These are phyloP conservation scores for Campaea margaritaria DNA, from an alignment of 2,888 invertebrate genomes.

Conservation along the genomic window DNA sequence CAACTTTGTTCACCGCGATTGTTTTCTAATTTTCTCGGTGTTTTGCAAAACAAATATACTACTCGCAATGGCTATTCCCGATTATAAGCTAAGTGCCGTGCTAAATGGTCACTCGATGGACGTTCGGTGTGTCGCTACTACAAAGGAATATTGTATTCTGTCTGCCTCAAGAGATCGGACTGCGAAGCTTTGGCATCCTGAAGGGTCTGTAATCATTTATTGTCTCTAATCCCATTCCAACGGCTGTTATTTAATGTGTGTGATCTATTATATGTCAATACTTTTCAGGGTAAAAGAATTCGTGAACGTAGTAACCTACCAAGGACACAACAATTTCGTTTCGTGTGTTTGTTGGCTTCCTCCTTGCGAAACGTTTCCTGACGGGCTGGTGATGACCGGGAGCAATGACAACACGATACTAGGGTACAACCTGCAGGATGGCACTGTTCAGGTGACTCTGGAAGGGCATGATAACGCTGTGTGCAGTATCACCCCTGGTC, in stretches of 20 bases:
- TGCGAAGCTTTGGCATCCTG: conserved; percentile 93
- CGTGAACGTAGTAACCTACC: conserved; percentile 87
- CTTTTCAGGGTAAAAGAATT: conserved; percentile 85
- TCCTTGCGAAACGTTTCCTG: conserved; percentile 88
- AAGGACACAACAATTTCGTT: conserved; percentile 94
- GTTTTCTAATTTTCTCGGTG: conserved; percentile 49
- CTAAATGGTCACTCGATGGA: conserved; percentile 93
- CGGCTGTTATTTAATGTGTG: neutral
- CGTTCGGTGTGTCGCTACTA: conserved; percentile 90
- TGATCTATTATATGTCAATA: conserved; percentile 19
- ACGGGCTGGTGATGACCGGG: conserved; percentile 93
- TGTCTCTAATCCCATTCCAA: neutral
- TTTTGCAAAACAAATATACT: conserved; percentile 45
- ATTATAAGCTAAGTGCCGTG: conserved; percentile 92
- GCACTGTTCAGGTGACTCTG: conserved; percentile 88
- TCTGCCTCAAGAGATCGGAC: conserved; percentile 96
- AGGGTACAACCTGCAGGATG: conserved; percentile 90
- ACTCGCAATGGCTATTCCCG: conserved; percentile 74
- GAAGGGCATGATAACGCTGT: conserved; percentile 92
- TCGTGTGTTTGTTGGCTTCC: conserved; percentile 92
- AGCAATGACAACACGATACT: conserved; percentile 95
- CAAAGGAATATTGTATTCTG: conserved; percentile 89
- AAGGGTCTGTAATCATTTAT: conserved; percentile 82
- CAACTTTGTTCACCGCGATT: conserved; percentile 64
- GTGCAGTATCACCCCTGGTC: conserved; percentile 78